phyloP scores from a whole-genome alignment of 2,888 invertebrate species.

The Monochamus alternatus region DNA sequence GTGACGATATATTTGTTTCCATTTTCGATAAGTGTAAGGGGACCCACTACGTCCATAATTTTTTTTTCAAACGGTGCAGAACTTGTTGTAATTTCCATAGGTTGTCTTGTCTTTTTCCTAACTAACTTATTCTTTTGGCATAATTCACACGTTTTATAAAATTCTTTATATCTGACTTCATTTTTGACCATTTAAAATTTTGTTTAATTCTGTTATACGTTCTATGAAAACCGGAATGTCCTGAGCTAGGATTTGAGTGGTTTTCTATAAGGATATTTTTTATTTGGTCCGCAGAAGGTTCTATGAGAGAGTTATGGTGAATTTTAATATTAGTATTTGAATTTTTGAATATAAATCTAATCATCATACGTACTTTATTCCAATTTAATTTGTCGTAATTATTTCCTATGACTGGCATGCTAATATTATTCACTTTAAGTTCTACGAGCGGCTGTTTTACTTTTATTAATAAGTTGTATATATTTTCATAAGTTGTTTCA shows the following conservation, averaged over 20 bases:
- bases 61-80: conserved; percentile 58
- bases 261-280: conserved; percentile 52
- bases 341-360: conserved; percentile 49
- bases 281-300: conserved; percentile 46
- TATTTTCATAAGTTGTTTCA: conserved; percentile 19
- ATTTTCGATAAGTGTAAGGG: conserved; percentile 57
- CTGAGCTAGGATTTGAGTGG: conserved; percentile 47
- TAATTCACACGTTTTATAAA: conserved; percentile 59
- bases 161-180: conserved; percentile 61
- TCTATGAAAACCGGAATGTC: conserved; percentile 53
- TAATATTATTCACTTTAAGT: conserved; percentile 1
- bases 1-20: conserved; percentile 64
- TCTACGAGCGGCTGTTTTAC: conserved; percentile 9
- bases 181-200: conserved; percentile 59
- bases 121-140: conserved; percentile 62
- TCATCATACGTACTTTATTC: conserved; percentile 44
- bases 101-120: conserved; percentile 50
- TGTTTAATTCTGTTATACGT: conserved; percentile 57
- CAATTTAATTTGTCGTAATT: conserved; percentile 25
- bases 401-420: conserved; percentile 1
- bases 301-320: conserved; percentile 39
- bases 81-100: conserved; percentile 61
- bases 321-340: conserved; percentile 51
- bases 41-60: conserved; percentile 61
- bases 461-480: conserved; percentile 9